Conservation (phyloP, 2,113 vertebrate species). For the Emydocephalus ijimae region DNA sequence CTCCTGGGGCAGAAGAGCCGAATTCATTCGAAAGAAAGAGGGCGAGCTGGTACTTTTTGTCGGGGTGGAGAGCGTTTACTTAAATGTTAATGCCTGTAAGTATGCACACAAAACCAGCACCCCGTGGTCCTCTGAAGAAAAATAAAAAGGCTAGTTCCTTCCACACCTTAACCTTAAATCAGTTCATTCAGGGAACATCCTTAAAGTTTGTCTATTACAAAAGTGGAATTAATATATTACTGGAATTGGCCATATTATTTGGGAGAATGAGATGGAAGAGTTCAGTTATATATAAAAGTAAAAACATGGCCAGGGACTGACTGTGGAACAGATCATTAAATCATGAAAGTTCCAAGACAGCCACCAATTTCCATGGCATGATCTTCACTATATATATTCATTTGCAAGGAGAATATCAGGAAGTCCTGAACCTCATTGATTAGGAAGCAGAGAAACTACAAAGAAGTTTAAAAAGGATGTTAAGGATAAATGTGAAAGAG, state of each 20-base stretch:
- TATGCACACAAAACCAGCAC: not conserved
- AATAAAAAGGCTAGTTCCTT: not conserved
- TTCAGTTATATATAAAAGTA: not conserved
- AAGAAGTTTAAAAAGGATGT: not conserved
- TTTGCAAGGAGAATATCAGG: not conserved
- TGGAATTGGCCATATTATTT: not conserved
- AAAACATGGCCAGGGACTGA: not conserved
- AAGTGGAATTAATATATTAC: not conserved
- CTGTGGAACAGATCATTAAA: not conserved
- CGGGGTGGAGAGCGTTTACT: not conserved
- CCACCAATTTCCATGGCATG: not conserved
- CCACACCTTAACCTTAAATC: not conserved
- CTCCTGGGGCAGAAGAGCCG: not conserved
- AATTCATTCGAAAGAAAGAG: not conserved
- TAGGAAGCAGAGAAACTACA: not conserved
- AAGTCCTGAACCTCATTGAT: not conserved
- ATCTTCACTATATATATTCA: not conserved
- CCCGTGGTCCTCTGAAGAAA: not conserved
- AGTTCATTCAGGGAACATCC: not conserved
- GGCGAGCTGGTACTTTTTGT: not conserved
- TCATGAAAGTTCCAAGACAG: not conserved
- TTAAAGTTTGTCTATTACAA: not conserved
- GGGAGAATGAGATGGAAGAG: not conserved
- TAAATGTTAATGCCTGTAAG: not conserved
- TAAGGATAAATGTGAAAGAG: not conserved